These are phyloP conservation scores for Hirtodrosophila cameraria DNA, from an alignment of 2,888 invertebrate genomes.

Conservation along the genomic window DNA sequence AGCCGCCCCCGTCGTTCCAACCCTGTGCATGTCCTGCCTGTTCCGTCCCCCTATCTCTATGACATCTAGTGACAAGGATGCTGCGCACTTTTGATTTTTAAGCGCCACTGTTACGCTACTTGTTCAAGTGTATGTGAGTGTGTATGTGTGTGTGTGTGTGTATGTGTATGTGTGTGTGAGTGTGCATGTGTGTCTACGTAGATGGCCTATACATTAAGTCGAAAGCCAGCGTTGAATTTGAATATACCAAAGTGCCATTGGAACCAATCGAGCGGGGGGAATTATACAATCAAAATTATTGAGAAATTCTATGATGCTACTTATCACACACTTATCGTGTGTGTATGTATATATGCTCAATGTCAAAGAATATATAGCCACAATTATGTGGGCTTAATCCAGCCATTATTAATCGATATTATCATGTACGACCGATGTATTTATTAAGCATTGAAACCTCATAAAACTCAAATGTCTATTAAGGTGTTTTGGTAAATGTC, in stretches of 20 bases:
- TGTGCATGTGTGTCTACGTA: not conserved
- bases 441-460: constrained; percentile 37
- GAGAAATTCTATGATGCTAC: constrained; percentile 36
- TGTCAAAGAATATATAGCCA: constrained; percentile 4
- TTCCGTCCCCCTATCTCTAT: constrained; percentile 27
- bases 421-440: constrained; percentile 37
- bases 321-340: constrained; percentile 39
- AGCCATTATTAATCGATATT: constrained; percentile 53
- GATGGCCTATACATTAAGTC: constrained; percentile 26
- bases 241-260: constrained; percentile 35
- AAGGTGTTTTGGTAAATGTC: constrained; percentile 19
- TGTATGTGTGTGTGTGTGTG: not conserved
- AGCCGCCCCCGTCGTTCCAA: not conserved
- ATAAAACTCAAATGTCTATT: constrained; percentile 19
- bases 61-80: constrained; percentile 48
- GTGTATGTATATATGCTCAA: constrained; percentile 2
- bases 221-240: constrained; percentile 27
- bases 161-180: not conserved
- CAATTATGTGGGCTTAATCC: constrained; percentile 58
- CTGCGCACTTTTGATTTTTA: constrained; percentile 57
- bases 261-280: constrained; percentile 32
- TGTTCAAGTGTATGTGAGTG: constrained; percentile 5
- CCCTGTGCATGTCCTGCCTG: constrained; percentile 11
- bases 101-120: constrained; percentile 37
- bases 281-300: constrained; percentile 42